phyloP scores from a whole-genome alignment of 2,888 invertebrate genomes.

The Axea sp. region DNA sequence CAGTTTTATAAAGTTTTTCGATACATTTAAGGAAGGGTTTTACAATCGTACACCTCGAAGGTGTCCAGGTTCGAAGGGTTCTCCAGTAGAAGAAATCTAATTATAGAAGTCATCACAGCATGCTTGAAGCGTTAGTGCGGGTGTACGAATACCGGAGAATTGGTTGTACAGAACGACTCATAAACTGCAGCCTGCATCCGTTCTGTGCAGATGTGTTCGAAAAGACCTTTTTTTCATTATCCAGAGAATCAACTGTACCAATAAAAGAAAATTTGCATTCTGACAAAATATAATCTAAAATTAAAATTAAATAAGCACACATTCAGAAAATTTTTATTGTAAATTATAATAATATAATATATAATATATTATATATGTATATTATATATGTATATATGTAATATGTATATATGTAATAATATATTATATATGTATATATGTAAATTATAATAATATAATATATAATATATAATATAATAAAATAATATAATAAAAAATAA shows the following conservation, averaged over 20 bases:
- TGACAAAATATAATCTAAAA: conserved; percentile 20
- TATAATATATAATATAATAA: too few relatives aligned
- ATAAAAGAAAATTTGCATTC: conserved; percentile 24
- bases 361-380: too few relatives aligned
- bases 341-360: too few relatives aligned
- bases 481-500: too few relatives aligned
- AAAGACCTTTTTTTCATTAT: conserved; percentile 60
- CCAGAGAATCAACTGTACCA: conserved; percentile 30
- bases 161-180: conserved; percentile 75
- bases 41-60: conserved; percentile 43
- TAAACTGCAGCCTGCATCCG: conserved; percentile 79
- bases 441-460: too few relatives aligned
- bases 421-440: too few relatives aligned
- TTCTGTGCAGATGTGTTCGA: conserved; percentile 75
- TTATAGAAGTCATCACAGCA: conserved; percentile 60
- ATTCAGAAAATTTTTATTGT: too few relatives aligned
- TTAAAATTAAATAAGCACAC: too few relatives aligned
- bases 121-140: conserved; percentile 69
- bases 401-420: too few relatives aligned
- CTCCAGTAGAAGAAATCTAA: conserved; percentile 57
- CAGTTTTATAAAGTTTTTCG: too few relatives aligned
- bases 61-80: conserved; percentile 50
- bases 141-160: conserved; percentile 71
- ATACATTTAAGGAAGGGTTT: conserved; percentile 4
- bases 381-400: too few relatives aligned